Base-by-base conservation (phyloP, 2,113 vertebrate genomes). In the Oreochromis spilurus region DNA sequence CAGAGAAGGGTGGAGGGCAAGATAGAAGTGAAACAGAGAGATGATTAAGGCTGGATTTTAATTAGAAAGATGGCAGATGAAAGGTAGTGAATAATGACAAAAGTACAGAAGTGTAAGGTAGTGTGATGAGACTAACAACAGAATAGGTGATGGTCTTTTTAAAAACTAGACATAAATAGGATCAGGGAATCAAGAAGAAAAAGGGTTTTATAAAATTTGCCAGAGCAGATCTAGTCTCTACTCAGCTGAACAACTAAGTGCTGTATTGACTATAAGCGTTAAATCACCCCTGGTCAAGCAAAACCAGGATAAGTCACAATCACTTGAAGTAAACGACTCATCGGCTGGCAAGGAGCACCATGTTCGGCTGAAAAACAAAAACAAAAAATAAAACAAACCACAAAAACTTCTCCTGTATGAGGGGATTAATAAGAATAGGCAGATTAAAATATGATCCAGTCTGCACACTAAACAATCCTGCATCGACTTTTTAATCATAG, bases 41-140 rank as follows among this genome's bases (percentile, higher is more conserved):
- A 93, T 86, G 87, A 94, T 95, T 90, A 93, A 88, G 90, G 87
- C 84, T 91, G 87, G 87, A 80, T 91, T 93, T 94, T 94, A 95
- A 94, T 94, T 91, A 91, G 84, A 89, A 89, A 85, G 85, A 91
- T 87, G 86, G 84, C 67, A 89, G 84, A 93, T 92, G 89, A 93
- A 88, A 92, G 84, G 78, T 90, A 83, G 89, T 86, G 82, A 90
- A 91, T 90, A 89, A 93, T 90, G 90, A 89, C 81, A 82, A 89
- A 87, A 92, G 87, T 80, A 94, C 88, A 94, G 87, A 94, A 90
- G 88, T 92, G 91, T 83, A 77, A 87, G 91, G 50, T 53, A 85
- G 77, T 6, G 70, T 83, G 50, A 82, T 48, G 85, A 84, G 89
- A 86, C 82, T 84, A 86, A 94, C 88, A 94, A 88, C 87, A 93